Percentiles rank a stretch among this genome's conserved stretches.
These are phyloP conservation scores for Drosophila fulvimacula DNA, from an alignment of 2,888 invertebrate genomes.

Conservation along the genomic window DNA sequence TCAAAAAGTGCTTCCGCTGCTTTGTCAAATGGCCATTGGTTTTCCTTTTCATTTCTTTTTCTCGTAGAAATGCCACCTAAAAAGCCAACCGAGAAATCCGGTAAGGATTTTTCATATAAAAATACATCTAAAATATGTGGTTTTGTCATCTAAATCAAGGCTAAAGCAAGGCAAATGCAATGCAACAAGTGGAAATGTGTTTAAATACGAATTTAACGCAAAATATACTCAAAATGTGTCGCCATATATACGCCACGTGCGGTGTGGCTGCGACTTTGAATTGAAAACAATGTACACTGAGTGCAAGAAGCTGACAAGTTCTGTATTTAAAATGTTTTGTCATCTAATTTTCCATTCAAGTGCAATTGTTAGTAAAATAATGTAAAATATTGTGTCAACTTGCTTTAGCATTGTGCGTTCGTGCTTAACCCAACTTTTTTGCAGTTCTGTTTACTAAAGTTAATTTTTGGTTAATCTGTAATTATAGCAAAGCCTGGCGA, in stretches of 20 bases:
- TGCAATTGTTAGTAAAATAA: conserved; percentile 2
- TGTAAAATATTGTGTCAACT: conserved; percentile 1
- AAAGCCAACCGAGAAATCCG: conserved; percentile 94
- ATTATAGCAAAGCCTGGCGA: conserved; percentile 87
- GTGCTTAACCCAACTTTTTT: conserved; percentile 70
- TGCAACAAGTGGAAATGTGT: conserved; percentile 19
- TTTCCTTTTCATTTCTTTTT: conserved; percentile 85
- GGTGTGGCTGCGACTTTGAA: conserved; percentile 39
- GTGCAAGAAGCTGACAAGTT: conserved; percentile 6
- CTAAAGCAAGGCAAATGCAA: conserved; percentile 24
- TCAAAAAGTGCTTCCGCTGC: conserved; percentile 64
- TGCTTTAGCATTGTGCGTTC: conserved; percentile 37
- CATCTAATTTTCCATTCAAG: neutral
- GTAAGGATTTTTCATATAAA: conserved; percentile 86
- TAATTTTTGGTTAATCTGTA: conserved; percentile 18
- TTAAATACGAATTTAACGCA: conserved; percentile 37
- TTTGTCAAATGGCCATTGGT: conserved; percentile 71
- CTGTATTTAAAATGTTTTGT: neutral
- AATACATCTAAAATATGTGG: conserved; percentile 54
- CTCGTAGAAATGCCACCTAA: conserved; percentile 92
- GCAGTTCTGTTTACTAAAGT: conserved; percentile 54
- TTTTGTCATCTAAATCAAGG: conserved; percentile 41
- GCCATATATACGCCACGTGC: conserved; percentile 69
- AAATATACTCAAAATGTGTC: conserved; percentile 32
- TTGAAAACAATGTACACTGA: conserved; percentile 24